phyloP scores from a whole-genome alignment of 2,797 vertebrate species.

The Channa striata region DNA sequence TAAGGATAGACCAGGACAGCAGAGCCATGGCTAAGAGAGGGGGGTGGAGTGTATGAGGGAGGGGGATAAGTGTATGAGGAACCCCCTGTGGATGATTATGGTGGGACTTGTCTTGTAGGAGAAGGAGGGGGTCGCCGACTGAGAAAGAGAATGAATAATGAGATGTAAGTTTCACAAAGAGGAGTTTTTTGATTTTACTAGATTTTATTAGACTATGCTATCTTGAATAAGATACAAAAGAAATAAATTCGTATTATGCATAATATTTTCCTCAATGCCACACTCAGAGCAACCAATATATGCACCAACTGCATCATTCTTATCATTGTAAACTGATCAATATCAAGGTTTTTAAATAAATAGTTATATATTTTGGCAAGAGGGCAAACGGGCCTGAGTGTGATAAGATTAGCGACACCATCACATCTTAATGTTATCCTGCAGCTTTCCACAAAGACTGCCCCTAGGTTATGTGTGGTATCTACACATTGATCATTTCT shows the following conservation, averaged over 20 bases:
- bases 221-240: too few species aligned
- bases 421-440: too few species aligned
- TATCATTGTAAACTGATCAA: too few species aligned
- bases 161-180: background rate
- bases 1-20: constrained; percentile 71
- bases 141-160: constrained; percentile 1
- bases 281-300: background rate
- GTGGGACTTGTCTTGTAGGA: constrained; percentile 85
- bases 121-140: constrained; percentile 86
- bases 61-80: constrained; percentile 34
- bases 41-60: constrained; percentile 34
- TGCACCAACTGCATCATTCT: too few species aligned
- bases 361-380: too few species aligned
- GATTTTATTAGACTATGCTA: background rate
- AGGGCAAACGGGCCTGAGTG: too few species aligned
- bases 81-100: constrained; percentile 66
- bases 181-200: constrained; percentile 16
- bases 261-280: too few species aligned
- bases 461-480: too few species aligned
- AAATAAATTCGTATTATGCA: background rate
- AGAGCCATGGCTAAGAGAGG: constrained; percentile 69
- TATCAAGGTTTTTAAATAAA: too few species aligned
- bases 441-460: too few species aligned
- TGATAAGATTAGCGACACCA: too few species aligned
- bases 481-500: too few species aligned